A percentile compares a stretch with the other conserved stretches of the same genome.
Conservation (phyloP, 2,888 invertebrate species). For the Drosophila barbarae region DNA sequence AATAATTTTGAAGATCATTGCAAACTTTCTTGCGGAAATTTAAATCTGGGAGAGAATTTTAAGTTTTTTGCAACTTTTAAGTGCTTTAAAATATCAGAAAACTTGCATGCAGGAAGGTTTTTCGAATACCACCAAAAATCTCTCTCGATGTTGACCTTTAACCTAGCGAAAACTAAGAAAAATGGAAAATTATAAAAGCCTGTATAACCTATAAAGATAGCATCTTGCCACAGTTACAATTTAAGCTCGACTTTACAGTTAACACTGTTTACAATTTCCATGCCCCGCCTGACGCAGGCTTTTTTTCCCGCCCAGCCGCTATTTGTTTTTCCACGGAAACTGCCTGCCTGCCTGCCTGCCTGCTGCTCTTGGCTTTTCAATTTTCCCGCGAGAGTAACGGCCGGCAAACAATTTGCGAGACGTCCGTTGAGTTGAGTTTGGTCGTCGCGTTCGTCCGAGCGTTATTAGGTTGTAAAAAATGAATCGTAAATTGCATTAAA, state of each 20-base stretch:
- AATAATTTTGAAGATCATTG: background rate
- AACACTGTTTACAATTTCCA: background rate
- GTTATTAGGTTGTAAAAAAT: conserved; percentile 73
- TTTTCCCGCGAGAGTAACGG: conserved; percentile 27
- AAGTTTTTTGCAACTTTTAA: no score
- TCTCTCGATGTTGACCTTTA: background rate
- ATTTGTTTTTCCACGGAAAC: conserved; percentile 1
- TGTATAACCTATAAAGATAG: background rate
- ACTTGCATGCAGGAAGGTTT: background rate
- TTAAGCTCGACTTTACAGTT: conserved; percentile 1
- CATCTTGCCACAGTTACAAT: background rate
- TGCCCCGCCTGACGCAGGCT: background rate
- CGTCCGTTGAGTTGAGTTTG: background rate
- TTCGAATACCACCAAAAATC: background rate
- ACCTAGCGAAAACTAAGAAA: background rate
- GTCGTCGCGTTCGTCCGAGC: conserved; percentile 30
- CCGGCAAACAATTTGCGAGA: conserved; percentile 38
- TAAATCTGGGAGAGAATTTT: background rate
- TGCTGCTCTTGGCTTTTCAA: conserved; percentile 21
- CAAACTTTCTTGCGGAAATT: background rate
- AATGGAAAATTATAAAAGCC: background rate
- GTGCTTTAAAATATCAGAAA: background rate
- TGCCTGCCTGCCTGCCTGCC: background rate
- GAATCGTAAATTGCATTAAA: conserved; percentile 73
- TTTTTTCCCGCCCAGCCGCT: background rate